These are phyloP conservation scores for Cryptoleucopteryx plumbea DNA, from an alignment of 2,113 vertebrate genomes.

Conservation along the genomic window DNA sequence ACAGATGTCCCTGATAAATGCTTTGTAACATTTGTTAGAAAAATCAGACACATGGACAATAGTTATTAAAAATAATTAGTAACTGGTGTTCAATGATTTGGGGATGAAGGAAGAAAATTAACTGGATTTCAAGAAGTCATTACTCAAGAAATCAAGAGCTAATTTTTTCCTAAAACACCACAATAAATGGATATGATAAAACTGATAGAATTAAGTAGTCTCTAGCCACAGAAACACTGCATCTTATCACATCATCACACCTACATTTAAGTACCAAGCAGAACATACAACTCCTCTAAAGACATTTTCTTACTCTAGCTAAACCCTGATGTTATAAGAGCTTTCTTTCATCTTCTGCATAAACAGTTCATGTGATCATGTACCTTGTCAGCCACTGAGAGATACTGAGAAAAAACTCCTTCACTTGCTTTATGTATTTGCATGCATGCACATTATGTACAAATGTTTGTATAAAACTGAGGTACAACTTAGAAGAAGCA, in stretches of 20 bases:
- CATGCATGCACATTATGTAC: neutral
- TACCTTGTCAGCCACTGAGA: neutral
- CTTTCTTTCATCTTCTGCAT: neutral
- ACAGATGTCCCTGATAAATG: neutral
- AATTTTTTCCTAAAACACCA: neutral
- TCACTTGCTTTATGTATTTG: neutral
- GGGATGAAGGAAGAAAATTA: neutral
- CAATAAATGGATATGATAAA: neutral
- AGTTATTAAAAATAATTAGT: neutral
- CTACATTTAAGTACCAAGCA: neutral
- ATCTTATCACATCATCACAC: neutral
- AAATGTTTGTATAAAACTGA: neutral
- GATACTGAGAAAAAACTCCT: neutral
- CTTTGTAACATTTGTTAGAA: neutral
- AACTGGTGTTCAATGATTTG: neutral
- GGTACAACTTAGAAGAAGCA: no score
- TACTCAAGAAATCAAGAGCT: neutral
- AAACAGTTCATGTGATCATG: rapidly evolving
- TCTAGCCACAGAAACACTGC: neutral
- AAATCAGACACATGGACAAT: neutral
- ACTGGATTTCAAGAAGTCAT: neutral
- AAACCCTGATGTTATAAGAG: neutral
- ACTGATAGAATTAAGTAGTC: neutral
- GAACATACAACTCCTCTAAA: neutral
- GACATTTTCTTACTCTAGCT: neutral